These are phyloP conservation scores for Nesidiocoris tenuis DNA, from an alignment of 2,888 invertebrate species.

Conservation along the genomic window DNA sequence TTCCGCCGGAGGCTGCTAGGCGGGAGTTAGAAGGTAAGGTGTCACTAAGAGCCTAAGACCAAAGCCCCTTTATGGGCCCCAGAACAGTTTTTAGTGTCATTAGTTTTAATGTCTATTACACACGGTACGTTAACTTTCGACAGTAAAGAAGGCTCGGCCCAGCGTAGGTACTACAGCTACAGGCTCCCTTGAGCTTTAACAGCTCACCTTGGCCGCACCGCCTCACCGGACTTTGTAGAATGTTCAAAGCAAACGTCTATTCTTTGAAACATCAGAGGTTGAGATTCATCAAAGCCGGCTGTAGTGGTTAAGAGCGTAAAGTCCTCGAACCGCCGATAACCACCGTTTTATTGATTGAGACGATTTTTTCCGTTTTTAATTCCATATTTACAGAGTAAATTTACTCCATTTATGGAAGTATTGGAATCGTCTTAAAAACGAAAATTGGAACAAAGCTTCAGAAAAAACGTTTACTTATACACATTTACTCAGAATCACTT, in stretches of 20 bases:
- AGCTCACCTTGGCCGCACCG: background rate
- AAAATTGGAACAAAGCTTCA: too few relatives aligned
- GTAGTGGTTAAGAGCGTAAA: too few relatives aligned
- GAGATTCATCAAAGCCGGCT: background rate
- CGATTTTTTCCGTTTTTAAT: too few relatives aligned
- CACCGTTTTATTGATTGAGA: too few relatives aligned
- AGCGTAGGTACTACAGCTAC: background rate
- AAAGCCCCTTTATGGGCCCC: slow-evolving; percentile 34
- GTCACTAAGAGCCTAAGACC: slow-evolving; percentile 40
- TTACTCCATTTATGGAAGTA: too few relatives aligned
- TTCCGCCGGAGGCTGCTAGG: slow-evolving; percentile 15
- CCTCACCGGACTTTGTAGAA: background rate
- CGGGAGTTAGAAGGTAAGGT: slow-evolving; percentile 28
- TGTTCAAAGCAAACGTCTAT: background rate
- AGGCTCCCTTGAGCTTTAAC: background rate
- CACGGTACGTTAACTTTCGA: slow-evolving; percentile 42
- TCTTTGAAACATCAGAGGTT: background rate
- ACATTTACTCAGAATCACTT: too few relatives aligned
- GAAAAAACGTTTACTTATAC: too few relatives aligned
- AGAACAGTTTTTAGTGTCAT: slow-evolving; percentile 42
- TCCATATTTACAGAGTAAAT: too few relatives aligned
- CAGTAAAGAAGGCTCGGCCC: slow-evolving; percentile 22
- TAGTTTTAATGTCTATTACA: slow-evolving; percentile 40
- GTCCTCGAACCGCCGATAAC: too few relatives aligned
- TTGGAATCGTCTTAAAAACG: too few relatives aligned